Evolutionary conservation across 2,113 vertebrate species (phyloP).

Genomic region (Gasterosteus aculeatus): DNA sequence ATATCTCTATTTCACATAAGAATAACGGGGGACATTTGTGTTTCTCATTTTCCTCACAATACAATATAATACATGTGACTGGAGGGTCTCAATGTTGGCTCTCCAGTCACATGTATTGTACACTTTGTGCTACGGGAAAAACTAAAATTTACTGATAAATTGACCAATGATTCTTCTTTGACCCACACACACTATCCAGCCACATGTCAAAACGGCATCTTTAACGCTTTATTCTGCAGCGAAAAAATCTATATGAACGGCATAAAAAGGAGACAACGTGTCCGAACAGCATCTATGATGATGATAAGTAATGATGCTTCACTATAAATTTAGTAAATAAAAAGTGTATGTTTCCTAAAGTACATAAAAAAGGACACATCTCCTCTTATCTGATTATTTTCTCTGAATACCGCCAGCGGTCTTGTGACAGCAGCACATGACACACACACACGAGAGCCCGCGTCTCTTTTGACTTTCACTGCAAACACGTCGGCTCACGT

Average conservation of each 20-base stretch:
- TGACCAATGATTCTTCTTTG: not conserved
- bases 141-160: slow-evolving; percentile 60
- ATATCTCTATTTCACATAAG: not conserved
- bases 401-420: not conserved
- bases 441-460: not conserved
- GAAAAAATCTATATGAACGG: no score
- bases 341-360: not conserved
- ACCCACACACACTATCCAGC: slow-evolving; percentile 16
- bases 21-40: slow-evolving; percentile 1
- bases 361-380: not conserved
- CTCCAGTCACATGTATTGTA: slow-evolving; percentile 51
- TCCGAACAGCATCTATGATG: not conserved
- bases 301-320: not conserved
- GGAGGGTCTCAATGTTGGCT: not conserved
- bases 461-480: slow-evolving; percentile 14
- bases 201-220: slow-evolving; percentile 12
- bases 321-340: not conserved
- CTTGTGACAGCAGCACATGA: slow-evolving; percentile 1
- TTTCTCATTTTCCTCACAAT: slow-evolving; percentile 32
- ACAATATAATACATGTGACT: no score
- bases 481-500: slow-evolving; percentile 5
- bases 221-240: not conserved
- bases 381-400: not conserved
- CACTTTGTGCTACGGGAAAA: slow-evolving; percentile 54
- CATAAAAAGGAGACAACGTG: not conserved